Conservation (phyloP, 2,888 invertebrate genomes). For the Melanophora roralis region DNA sequence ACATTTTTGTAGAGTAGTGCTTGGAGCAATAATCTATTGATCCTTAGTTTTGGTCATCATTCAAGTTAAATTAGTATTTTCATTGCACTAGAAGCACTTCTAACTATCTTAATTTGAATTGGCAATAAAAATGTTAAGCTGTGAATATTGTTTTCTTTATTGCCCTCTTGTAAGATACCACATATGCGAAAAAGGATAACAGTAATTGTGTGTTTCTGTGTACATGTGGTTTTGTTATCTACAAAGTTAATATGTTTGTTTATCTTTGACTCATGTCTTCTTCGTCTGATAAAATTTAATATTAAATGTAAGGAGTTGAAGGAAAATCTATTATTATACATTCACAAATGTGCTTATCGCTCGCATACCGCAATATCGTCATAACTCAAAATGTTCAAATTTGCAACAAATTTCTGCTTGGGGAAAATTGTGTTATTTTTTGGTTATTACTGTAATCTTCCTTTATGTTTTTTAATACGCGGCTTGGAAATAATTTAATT, state of each 20-base stretch:
- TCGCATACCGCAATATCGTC: no score
- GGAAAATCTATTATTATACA: no score
- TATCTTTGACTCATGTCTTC: not conserved
- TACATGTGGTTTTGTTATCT: not conserved
- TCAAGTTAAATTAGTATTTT: not conserved
- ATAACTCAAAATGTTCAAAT: no score
- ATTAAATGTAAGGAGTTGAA: no score
- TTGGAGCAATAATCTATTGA: not conserved
- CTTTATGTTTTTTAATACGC: no score
- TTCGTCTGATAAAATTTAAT: constrained; percentile 15
- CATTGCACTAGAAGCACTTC: not conserved
- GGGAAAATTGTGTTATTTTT: no score
- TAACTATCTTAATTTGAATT: constrained; percentile 10
- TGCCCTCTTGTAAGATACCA: not conserved
- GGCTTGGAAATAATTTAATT: no score
- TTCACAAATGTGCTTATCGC: no score
- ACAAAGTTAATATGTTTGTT: constrained; percentile 6
- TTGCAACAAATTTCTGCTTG: no score
- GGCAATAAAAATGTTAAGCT: not conserved
- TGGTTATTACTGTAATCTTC: no score
- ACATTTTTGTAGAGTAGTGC: not conserved
- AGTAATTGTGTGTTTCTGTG: not conserved
- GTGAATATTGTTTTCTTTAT: not conserved
- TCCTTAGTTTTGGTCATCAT: not conserved
- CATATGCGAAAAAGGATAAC: not conserved